Percentiles rank a stretch among this genome's conserved stretches.
Conservation (phyloP, 2,888 invertebrate genomes). For the Rhingia campestris region DNA sequence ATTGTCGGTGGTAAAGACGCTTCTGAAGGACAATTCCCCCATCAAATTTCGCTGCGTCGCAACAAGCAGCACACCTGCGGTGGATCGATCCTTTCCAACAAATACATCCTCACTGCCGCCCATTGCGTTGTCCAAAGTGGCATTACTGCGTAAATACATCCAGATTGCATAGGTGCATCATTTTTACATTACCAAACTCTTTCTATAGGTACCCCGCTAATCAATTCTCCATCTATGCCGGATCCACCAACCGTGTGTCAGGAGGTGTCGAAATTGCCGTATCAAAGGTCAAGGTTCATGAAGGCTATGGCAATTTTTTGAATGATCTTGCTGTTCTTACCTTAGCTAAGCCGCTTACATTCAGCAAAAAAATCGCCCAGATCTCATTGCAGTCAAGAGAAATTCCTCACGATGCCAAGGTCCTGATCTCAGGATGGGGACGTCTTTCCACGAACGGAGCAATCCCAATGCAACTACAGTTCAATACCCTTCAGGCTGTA, state of each 20-base stretch:
- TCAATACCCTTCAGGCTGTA: slow-evolving; percentile 75
- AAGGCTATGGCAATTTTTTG: slow-evolving; percentile 75
- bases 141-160: slow-evolving; percentile 48
- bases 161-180: background rate
- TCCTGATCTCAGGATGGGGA: slow-evolving; percentile 80
- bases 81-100: slow-evolving; percentile 78
- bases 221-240: slow-evolving; percentile 77
- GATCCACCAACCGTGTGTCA: slow-evolving; percentile 75
- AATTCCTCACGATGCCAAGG: slow-evolving; percentile 75
- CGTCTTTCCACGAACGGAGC: slow-evolving; percentile 76
- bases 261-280: slow-evolving; percentile 76
- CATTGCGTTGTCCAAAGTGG: slow-evolving; percentile 79
- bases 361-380: slow-evolving; percentile 74
- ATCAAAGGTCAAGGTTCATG: slow-evolving; percentile 75
- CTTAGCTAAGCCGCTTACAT: slow-evolving; percentile 73
- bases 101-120: slow-evolving; percentile 79
- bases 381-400: slow-evolving; percentile 76
- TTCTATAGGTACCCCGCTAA: slow-evolving; percentile 73
- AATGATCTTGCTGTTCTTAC: slow-evolving; percentile 79
- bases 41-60: slow-evolving; percentile 80
- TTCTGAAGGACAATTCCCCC: slow-evolving; percentile 79
- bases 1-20: slow-evolving; percentile 81
- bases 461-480: slow-evolving; percentile 77
- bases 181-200: background rate
- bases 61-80: slow-evolving; percentile 78